Evolutionary conservation across 2,888 invertebrate genomes (phyloP).

Genomic region (Chromoteleia sp.): DNA sequence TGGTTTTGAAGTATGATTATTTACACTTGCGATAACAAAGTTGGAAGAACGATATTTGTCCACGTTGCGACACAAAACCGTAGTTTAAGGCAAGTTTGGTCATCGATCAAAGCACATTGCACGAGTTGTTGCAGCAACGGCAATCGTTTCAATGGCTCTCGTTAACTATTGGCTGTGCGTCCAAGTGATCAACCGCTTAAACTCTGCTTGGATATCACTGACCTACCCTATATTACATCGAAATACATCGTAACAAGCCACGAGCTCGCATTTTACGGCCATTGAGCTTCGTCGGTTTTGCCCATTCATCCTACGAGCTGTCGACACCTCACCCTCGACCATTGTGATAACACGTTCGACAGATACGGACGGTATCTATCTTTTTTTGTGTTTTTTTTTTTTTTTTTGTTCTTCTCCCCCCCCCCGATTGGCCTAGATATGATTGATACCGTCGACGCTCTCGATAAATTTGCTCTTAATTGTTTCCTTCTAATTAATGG

Average conservation of each 20-base stretch:
- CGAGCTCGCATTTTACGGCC: constrained; percentile 61
- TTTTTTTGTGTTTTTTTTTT: constrained; percentile 26
- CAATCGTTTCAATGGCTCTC: constrained; percentile 43
- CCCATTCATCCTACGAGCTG: constrained; percentile 63
- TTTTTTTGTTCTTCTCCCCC: constrained; percentile 16
- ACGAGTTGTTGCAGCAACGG: constrained; percentile 17
- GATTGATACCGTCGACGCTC: constrained; percentile 18
- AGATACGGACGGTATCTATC: constrained; percentile 23
- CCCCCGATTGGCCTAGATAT: too few species aligned
- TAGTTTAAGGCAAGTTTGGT: constrained; percentile 21
- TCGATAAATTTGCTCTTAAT: constrained; percentile 18
- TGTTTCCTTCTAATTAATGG: constrained; percentile 10
- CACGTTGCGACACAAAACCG: constrained; percentile 22
- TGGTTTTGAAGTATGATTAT: too few species aligned
- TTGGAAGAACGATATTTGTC: too few species aligned
- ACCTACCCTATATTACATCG: constrained; percentile 59
- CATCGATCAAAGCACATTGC: constrained; percentile 28
- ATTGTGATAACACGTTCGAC: constrained; percentile 49
- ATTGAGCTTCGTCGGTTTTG: constrained; percentile 56
- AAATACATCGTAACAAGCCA: constrained; percentile 52
- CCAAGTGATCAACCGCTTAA: constrained; percentile 77
- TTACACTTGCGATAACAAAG: too few species aligned
- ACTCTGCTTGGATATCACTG: constrained; percentile 71
- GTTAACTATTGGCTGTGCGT: constrained; percentile 37
- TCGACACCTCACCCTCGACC: constrained; percentile 52